A percentile compares a stretch with the other conserved stretches of the same genome.
phyloP scores from a whole-genome alignment of 1,140 invertebrate species.

The Contarinia nasturtii region DNA sequence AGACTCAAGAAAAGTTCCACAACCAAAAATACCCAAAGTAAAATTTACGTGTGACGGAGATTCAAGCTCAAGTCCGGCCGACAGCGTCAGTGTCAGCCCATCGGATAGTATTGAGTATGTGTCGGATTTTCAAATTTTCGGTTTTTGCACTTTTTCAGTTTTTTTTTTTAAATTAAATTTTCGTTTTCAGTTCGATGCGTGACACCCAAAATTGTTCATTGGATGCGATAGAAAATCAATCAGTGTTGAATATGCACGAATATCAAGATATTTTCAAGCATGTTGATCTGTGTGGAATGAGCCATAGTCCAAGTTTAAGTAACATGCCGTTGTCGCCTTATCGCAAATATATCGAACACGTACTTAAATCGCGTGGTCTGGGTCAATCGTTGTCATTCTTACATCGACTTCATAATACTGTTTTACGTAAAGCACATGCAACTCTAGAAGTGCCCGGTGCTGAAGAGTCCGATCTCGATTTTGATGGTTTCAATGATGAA shows the following conservation, averaged over 20 bases:
- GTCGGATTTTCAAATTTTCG: background rate
- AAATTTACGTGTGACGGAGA: constrained; percentile 1
- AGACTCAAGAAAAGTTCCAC: constrained; percentile 10
- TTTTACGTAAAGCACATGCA: constrained; percentile 45
- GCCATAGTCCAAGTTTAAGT: too few species aligned
- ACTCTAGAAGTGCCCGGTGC: constrained; percentile 36
- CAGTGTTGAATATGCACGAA: too few species aligned
- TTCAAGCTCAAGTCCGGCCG: background rate
- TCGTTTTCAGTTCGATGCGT: background rate
- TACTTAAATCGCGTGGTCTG: constrained; percentile 66
- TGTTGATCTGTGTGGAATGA: too few species aligned
- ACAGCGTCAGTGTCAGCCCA: background rate
- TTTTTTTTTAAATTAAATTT: background rate
- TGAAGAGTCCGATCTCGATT: constrained; percentile 16
- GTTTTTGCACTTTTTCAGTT: too few species aligned
- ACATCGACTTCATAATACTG: constrained; percentile 42
- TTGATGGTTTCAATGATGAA: constrained; percentile 22
- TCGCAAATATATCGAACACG: constrained; percentile 66
- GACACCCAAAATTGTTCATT: too few species aligned
- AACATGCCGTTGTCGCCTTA: background rate
- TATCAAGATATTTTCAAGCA: too few species aligned
- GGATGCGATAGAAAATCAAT: too few species aligned
- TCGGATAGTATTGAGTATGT: constrained; percentile 1
- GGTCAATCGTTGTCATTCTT: constrained; percentile 57
- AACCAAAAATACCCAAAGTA: constrained; percentile 1